phyloP scores from a whole-genome alignment of 2,113 vertebrate species.

The Gopherus flavomarginatus region DNA sequence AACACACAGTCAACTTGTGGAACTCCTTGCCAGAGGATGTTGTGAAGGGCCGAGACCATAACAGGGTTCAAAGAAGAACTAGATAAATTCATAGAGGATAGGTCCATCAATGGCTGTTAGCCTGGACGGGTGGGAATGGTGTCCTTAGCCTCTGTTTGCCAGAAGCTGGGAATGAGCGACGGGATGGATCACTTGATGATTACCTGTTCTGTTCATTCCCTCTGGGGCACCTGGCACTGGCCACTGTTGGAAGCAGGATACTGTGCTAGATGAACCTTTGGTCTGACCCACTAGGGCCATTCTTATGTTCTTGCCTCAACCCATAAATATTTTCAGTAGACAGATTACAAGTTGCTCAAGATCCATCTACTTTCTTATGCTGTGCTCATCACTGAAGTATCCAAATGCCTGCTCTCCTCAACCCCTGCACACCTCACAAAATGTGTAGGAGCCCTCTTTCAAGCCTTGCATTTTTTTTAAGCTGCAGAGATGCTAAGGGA shows the following conservation, averaged over 20 bases:
- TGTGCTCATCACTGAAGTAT: neutral
- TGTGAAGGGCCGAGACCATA: too few relatives aligned
- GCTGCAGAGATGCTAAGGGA: neutral
- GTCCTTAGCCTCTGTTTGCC: too few relatives aligned
- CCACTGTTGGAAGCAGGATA: neutral
- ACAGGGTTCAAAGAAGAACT: too few relatives aligned
- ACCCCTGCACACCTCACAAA: neutral
- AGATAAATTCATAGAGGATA: too few relatives aligned
- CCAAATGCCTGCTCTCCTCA: neutral
- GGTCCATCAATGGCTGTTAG: too few relatives aligned
- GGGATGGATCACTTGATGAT: too few relatives aligned
- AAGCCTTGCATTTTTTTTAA: neutral
- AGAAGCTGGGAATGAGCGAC: too few relatives aligned
- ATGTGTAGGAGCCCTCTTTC: neutral
- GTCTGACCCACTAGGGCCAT: neutral
- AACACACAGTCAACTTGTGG: too few relatives aligned
- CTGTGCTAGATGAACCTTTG: neutral
- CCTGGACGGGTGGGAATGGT: too few relatives aligned
- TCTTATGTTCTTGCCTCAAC: neutral
- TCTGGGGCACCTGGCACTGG: neutral
- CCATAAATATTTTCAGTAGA: neutral
- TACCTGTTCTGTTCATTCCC: too few relatives aligned
- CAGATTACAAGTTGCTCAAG: neutral
- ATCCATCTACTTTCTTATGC: neutral
- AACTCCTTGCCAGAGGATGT: too few relatives aligned